Evolutionary conservation across 2,797 vertebrate genomes (phyloP).

Genomic region (Girardinus metallicus): DNA sequence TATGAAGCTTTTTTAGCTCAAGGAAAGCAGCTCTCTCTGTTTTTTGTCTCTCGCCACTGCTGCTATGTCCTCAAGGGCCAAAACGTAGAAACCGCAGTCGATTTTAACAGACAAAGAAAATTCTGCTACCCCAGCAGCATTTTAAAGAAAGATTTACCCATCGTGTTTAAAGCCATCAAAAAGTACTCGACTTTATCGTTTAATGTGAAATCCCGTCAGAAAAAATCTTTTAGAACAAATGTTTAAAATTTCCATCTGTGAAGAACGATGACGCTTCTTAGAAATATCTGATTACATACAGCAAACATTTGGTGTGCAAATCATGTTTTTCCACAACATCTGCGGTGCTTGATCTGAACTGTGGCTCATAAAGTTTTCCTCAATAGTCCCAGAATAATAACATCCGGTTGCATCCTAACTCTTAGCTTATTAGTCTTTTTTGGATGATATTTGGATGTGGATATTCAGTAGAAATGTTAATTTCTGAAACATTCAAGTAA

Average conservation of each 20-base stretch:
- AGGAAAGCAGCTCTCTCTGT: conserved; percentile 5
- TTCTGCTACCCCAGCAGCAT: conserved; percentile 10
- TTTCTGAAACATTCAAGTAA: not conserved
- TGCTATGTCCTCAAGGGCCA: not conserved
- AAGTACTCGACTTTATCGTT: conserved; percentile 18
- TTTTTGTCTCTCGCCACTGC: not conserved
- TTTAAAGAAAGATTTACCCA: conserved; percentile 21
- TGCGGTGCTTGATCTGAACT: too few relatives aligned
- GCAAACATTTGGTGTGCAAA: too few relatives aligned
- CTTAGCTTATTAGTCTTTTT: not conserved
- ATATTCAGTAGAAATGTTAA: not conserved
- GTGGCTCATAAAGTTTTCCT: not conserved
- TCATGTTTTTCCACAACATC: too few relatives aligned
- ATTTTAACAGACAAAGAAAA: conserved; percentile 19
- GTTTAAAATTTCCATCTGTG: not conserved
- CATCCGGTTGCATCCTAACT: not conserved
- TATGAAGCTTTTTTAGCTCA: not conserved
- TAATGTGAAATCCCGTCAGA: conserved; percentile 12
- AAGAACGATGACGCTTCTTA: not conserved
- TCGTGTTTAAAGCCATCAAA: conserved; percentile 8
- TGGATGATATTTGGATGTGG: not conserved
- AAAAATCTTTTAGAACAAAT: not conserved
- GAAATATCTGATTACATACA: too few relatives aligned
- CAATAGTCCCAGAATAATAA: not conserved
- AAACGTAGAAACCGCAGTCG: not conserved